Evolutionary conservation across 2,888 invertebrate species (phyloP), one percentile per base, ranked within the genome.

Genomic region (Latheticus oryzae): DNA sequence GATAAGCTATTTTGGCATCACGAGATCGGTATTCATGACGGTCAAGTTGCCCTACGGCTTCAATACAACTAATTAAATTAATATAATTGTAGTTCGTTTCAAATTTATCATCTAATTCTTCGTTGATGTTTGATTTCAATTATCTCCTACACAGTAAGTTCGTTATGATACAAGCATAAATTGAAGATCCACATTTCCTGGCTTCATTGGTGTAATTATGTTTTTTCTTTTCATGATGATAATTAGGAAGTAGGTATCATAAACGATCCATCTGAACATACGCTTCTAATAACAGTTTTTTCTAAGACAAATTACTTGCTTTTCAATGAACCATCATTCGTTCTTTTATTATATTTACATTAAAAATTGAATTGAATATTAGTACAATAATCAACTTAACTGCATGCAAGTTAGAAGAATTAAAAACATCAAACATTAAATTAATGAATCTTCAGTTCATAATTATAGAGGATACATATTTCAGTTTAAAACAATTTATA

Each of bases 1-100:
- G 77, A 78, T 84, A 83, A 83, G 83, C 81, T 79, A 83, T 81
- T 83, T 79, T 63, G 67, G 62, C 69, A 71, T 68, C 68, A 67
- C 64, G 66, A 66, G 65, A 66, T 60, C 64, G 66, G 64, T 61
- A 63, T 68, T 64, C 66, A 64, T 61, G 61, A 60, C 65, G 66
- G 66, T 67, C 68, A 68, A 67, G 65, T 66, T 69, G 66, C 60
- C 60, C 48, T 58, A 54, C 61, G 61, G 63, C 61, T 64, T 66
- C 68, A 68, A 67, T 71, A 66, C 63, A 66, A 67, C 68, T 69
- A 70, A 70, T 69, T 71, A 66, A 68, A 71, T 71, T 71, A 64
- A 69, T 70, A 69, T 66, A 66, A 63, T 62, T 65, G 52, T 48
- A 45, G 53, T 45, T 54, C 45, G 35, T 45, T 54, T 33, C 53